Percentiles rank a stretch among this genome's conserved stretches.
Conservation (phyloP, 2,797 vertebrate genomes). For the Poecilia picta region DNA sequence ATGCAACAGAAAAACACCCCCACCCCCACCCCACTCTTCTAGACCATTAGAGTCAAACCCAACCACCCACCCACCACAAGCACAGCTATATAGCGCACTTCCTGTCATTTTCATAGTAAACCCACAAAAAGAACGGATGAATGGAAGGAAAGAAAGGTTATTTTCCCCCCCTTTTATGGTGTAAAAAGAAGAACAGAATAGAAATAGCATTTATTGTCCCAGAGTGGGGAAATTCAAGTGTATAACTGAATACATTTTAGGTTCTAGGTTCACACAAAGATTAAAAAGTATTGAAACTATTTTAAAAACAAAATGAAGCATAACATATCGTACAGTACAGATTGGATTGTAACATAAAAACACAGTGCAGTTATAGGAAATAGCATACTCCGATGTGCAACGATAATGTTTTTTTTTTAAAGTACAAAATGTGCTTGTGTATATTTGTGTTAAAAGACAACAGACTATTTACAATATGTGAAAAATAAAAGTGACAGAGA, state of each 20-base stretch:
- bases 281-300: neutral
- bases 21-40: neutral
- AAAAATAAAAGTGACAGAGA: too few species aligned
- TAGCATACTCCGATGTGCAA: neutral
- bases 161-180: too few species aligned
- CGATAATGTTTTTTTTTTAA: too few species aligned
- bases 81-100: neutral
- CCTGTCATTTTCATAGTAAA: slow-evolving; percentile 3
- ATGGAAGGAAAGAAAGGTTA: neutral
- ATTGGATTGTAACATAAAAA: neutral
- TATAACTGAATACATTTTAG: too few species aligned
- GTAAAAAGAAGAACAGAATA: neutral
- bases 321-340: too few species aligned
- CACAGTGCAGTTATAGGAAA: neutral
- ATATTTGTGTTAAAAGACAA: neutral
- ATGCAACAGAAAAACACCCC: neutral
- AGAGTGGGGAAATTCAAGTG: too few species aligned
- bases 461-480: neutral
- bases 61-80: neutral
- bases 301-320: neutral
- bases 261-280: neutral
- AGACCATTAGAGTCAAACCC: neutral
- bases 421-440: neutral
- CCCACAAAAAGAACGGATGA: neutral
- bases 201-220: too few species aligned